These are phyloP conservation scores for Phengaris alcon DNA, from an alignment of 2,888 invertebrate species.

Conservation along the genomic window DNA sequence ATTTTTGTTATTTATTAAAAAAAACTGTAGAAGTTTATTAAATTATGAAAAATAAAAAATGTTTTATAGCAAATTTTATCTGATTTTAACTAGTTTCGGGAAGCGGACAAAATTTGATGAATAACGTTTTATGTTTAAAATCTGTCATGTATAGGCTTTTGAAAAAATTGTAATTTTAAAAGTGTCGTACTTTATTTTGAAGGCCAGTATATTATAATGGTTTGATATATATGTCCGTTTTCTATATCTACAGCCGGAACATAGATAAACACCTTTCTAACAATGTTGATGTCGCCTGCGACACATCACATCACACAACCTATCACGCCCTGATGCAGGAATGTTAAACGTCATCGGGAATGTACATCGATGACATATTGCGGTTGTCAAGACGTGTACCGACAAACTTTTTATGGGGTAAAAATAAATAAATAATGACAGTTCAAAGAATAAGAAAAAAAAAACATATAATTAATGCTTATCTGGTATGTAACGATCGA, in stretches of 20 bases:
- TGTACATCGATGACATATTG: constrained; percentile 16
- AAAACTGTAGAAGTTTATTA: too few relatives aligned
- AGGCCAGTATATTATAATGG: neutral
- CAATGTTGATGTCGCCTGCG: neutral
- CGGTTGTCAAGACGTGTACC: neutral
- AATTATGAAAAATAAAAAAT: too few relatives aligned
- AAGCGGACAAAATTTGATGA: too few relatives aligned
- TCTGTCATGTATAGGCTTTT: too few relatives aligned
- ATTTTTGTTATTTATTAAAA: too few relatives aligned
- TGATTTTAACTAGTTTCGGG: too few relatives aligned
- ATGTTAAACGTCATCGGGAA: neutral
- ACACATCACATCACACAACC: neutral
- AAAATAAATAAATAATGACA: neutral
- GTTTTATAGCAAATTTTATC: too few relatives aligned
- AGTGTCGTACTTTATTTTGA: too few relatives aligned
- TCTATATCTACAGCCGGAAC: neutral
- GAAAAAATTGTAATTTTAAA: too few relatives aligned
- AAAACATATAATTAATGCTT: too few relatives aligned
- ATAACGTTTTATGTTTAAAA: too few relatives aligned
- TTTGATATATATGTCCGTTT: neutral
- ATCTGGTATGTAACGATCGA: too few relatives aligned
- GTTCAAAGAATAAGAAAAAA: neutral
- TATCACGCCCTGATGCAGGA: neutral
- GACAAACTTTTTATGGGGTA: neutral
- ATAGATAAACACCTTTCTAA: constrained; percentile 7